Base-by-base conservation (phyloP, 1,140 invertebrate species). In the Drosophila orosa region DNA sequence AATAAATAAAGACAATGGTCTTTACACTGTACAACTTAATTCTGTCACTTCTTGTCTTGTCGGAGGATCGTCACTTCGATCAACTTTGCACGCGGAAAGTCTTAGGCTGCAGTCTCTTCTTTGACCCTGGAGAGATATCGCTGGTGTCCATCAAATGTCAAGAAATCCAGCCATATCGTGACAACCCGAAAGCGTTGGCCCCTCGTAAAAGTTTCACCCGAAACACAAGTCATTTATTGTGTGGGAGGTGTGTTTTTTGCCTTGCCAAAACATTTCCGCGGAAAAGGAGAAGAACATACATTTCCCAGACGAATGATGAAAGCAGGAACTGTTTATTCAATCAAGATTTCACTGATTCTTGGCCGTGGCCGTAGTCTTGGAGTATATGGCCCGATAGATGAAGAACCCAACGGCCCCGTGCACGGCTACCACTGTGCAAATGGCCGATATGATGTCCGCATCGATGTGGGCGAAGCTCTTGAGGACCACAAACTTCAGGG, bases 401-500 rank as follows among this genome's bases (percentile, higher is more conserved):
- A 57, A 77, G n/a, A 77, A 47, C 4, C 74, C 74, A 31, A 76
- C 55, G 9, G 63, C 74, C 6, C 44, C 35, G n/a, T 77, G 74
- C 1, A 77, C 63, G 3, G 74, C 63, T 12, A 77, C 39, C 10
- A 77, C 74, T 6, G 74, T 55, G 15, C 63, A 67, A 9, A 77
- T 77, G 7, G 74, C 63, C 6, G 74, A 77, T 12, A 77, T 77
- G 8, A 77, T 61, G 10, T 77, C 74, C 15, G 56, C 50, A 7
- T 77, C 27, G 3, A 77, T 54, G 25, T 77, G 27, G 19, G 57
- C 39, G 9, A 62, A 68, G 10, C 66, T 62, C 44, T 77, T 76
- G 10, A 77, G 74, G n/a, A 77, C 57, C 42, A 77, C 65, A 33
- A 77, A 77, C n/a, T 77, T 77, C 10, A 77, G 22, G 31, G 63